A percentile compares a stretch with the other conserved stretches of the same genome.
These are phyloP conservation scores for Synodontis membranacea DNA, from an alignment of 2,113 vertebrate genomes.

Conservation along the genomic window DNA sequence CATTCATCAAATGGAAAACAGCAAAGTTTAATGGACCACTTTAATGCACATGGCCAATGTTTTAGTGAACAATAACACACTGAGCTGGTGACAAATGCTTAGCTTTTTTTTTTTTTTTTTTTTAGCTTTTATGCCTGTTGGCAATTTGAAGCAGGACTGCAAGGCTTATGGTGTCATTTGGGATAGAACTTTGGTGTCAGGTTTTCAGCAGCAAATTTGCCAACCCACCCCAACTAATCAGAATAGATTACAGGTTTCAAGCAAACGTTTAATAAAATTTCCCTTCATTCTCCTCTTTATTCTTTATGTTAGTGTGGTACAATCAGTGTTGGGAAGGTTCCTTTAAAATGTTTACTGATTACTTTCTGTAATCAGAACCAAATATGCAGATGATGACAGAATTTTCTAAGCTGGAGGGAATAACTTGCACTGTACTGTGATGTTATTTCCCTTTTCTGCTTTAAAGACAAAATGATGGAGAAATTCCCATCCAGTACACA, in stretches of 20 bases:
- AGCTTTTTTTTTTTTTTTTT: background rate
- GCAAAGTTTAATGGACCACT: background rate
- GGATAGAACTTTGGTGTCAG: background rate
- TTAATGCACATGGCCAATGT: background rate
- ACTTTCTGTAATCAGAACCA: too few species aligned
- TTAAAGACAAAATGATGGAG: too few species aligned
- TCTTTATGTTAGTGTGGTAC: background rate
- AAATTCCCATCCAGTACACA: too few species aligned
- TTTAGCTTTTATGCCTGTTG: background rate
- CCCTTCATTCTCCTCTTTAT: background rate
- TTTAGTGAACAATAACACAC: background rate
- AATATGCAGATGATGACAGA: too few species aligned
- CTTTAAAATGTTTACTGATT: too few species aligned
- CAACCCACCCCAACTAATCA: background rate
- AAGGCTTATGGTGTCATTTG: background rate
- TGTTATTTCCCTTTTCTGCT: too few species aligned
- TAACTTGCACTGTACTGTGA: too few species aligned
- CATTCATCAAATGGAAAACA: background rate
- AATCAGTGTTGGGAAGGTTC: too few species aligned
- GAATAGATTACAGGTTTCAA: background rate
- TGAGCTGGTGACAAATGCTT: background rate
- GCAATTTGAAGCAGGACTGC: background rate
- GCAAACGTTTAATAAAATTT: background rate
- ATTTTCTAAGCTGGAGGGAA: too few species aligned
- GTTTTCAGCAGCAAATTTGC: background rate